Evolutionary conservation across 2,797 vertebrate species (phyloP), one percentile per base, ranked within the genome.

Genomic region (Microcaecilia unicolor): DNA sequence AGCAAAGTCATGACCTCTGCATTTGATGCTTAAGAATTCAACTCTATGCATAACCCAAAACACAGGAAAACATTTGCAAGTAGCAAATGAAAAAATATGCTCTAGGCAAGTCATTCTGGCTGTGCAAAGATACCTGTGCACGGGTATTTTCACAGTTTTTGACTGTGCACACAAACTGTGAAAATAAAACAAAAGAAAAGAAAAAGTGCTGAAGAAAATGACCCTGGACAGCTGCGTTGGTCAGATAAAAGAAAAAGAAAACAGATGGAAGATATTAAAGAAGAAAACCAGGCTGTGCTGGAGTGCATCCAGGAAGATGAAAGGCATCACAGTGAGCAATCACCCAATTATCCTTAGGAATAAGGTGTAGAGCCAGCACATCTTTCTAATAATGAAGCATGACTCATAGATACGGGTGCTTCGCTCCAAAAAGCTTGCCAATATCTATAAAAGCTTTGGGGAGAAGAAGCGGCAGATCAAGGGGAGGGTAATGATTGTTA

Each of bases 291-390:
- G 20, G n/a, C 34, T 25, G 24, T 31, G 31, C 29, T 22, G 58
- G 31, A 28, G 9, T 30, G 26, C 2, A 5, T 28, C 40, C 29
- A 43, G 31, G 26, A 46, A 33, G 22, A 28, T 3, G 43, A 37
- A 59, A 58, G 28, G 32, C 44, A 44, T 37, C 4, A 2, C 29
- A 19, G 60, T 41, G 23, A 51, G 28, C 29, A 39, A 51, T 16
- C 31, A 44, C 6, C 4, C 21, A 34, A 37, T 1, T 2, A 40
- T 25, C 31, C 3, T 3, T 1, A 25, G 24, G 25, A 31, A 31
- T 27, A 16, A 22, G 15, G 22, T 30, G 15, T 22, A 15, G 45
- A 44, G 33, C 5, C 11, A 13, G 4, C 8, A 8, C 0, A 1
- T 14, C 7, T 25, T 18, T 24, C n/a, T n/a, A 20, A 1, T 1